Percentiles rank a stretch among this genome's conserved stretches.
Evolutionary conservation across 2,888 invertebrate genomes (phyloP).

Genomic region (Pollenia griseotomentosa): DNA sequence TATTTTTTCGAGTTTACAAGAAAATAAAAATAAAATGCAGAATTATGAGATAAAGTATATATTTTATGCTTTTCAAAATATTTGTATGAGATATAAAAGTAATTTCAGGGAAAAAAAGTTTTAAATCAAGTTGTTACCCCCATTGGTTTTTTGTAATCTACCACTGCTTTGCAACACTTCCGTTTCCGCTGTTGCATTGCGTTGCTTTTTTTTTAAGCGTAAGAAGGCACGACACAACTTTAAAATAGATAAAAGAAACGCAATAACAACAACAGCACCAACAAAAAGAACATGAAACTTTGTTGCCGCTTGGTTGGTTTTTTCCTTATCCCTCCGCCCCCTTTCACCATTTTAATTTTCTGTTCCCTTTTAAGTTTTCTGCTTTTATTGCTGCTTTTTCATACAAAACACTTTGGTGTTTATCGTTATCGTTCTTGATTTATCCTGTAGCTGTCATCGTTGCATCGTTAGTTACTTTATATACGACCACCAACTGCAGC

Average conservation of each 20-base stretch:
- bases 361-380: slow-evolving; percentile 13
- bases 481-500: slow-evolving; percentile 71
- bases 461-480: slow-evolving; percentile 76
- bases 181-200: slow-evolving; percentile 73
- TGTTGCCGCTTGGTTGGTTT: slow-evolving; percentile 60
- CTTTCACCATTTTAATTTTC: slow-evolving; percentile 1
- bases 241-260: slow-evolving; percentile 57
- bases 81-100: slow-evolving; percentile 61
- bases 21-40: slow-evolving; percentile 35
- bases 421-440: slow-evolving; percentile 76
- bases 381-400: slow-evolving; percentile 54
- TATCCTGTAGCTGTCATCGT: slow-evolving; percentile 77
- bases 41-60: slow-evolving; percentile 49
- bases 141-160: slow-evolving; percentile 71
- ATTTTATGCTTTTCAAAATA: slow-evolving; percentile 39
- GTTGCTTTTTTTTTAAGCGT: slow-evolving; percentile 58
- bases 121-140: slow-evolving; percentile 73
- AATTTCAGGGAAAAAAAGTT: slow-evolving; percentile 63
- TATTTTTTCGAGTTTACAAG: slow-evolving; percentile 44
- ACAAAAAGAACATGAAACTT: slow-evolving; percentile 58
- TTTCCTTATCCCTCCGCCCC: neutral
- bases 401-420: slow-evolving; percentile 73
- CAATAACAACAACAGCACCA: slow-evolving; percentile 24
- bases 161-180: slow-evolving; percentile 73
- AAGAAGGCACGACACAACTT: slow-evolving; percentile 55